Conservation (phyloP, 2,113 vertebrate species). For the Rallus limicola region DNA sequence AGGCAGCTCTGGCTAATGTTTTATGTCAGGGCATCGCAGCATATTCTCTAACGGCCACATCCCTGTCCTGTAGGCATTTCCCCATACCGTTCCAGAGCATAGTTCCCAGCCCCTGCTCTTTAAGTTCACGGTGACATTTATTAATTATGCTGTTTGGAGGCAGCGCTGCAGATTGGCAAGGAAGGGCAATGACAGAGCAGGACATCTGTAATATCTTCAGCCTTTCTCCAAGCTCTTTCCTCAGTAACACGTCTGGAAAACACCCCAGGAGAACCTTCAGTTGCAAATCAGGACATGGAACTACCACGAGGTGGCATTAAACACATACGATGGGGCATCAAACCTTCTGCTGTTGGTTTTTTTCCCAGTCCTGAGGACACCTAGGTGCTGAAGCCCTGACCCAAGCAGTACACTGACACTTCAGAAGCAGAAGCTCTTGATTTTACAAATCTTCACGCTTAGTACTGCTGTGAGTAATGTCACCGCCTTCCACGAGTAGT, state of each 20-base stretch:
- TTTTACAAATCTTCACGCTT: neutral
- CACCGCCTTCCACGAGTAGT: neutral
- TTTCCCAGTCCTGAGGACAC: neutral
- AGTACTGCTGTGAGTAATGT: neutral
- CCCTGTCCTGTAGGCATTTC: neutral
- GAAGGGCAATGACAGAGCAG: neutral
- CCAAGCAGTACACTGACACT: neutral
- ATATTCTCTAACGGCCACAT: neutral
- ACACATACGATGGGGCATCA: neutral
- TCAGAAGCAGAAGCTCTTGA: neutral
- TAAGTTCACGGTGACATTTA: neutral
- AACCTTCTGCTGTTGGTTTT: rapidly evolving
- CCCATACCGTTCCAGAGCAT: rapidly evolving
- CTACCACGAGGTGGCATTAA: constrained; percentile 61
- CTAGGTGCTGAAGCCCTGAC: neutral
- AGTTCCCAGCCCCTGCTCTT: neutral
- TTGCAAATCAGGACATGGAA: neutral
- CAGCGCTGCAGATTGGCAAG: neutral
- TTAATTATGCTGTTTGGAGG: neutral
- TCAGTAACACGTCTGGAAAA: neutral
- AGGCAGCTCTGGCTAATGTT: neutral
- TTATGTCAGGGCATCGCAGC: neutral
- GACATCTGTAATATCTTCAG: neutral
- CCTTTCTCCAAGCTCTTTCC: neutral
- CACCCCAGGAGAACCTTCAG: neutral